A percentile compares a stretch with the other conserved stretches of the same genome.
Conservation (phyloP, 2,888 invertebrate genomes). For the Hydraecia micacea region DNA sequence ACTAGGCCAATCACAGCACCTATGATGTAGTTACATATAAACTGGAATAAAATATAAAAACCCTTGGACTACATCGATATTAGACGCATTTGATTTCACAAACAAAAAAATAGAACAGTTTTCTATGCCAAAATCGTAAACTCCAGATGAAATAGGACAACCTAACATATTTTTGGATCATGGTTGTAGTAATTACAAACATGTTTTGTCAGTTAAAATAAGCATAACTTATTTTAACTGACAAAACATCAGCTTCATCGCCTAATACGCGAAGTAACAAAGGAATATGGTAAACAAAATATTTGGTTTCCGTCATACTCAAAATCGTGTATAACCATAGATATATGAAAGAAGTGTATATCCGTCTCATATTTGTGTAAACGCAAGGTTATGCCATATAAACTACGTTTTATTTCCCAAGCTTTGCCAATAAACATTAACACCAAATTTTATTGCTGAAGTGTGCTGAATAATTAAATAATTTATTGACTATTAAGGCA, state of each 20-base stretch:
- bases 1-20: not conserved
- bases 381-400: constrained; percentile 28
- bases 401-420: constrained; percentile 37
- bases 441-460: constrained; percentile 44
- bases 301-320: not conserved
- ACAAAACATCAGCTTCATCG: not conserved
- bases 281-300: not conserved
- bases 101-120: constrained; percentile 23
- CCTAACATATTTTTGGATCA: constrained; percentile 19
- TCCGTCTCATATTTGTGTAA: constrained; percentile 7
- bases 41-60: constrained; percentile 15
- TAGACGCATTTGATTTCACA: constrained; percentile 23
- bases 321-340: not conserved
- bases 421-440: constrained; percentile 43
- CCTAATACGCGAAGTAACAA: not conserved
- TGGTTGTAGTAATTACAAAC: constrained; percentile 1
- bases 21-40: not conserved
- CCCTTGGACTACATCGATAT: constrained; percentile 28
- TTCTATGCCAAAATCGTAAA: constrained; percentile 43
- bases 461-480: constrained; percentile 44
- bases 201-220: no score
- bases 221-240: not conserved
- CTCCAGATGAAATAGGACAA: constrained; percentile 36
- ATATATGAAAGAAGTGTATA: no score
- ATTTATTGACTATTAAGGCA: constrained; percentile 37